Base-by-base conservation (phyloP, 1,140 invertebrate genomes). In the Notospermus geniculatus region DNA sequence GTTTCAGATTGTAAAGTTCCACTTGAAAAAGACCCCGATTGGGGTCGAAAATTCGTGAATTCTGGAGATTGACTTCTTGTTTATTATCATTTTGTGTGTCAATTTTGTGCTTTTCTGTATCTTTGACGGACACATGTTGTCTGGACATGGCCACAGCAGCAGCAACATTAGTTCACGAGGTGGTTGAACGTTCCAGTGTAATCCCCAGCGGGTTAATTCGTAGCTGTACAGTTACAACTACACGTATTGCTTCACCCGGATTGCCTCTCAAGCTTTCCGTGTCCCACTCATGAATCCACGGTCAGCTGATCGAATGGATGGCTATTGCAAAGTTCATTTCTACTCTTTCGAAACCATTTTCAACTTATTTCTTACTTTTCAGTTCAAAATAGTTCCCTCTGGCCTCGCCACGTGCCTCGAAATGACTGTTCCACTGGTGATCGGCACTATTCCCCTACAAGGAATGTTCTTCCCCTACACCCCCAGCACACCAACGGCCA, bases 381-480 rank as follows among this genome's bases (percentile, higher is more conserved):
- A 50, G 46, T 50, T 50, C 19, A 27, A 23, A 23, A 27, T 50
- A 4, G 46, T 23, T 50, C 46, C 46, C 4, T 50, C 46, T 50
- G 46, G 46, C 9, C 46, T 27, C 9, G n/a, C 46, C 19, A 23
- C 25, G n/a, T 19, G 25, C 46, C 46, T 50, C 9, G 46, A 50
- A 50, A 27, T 50, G 25, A 19, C 5, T 9, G 25, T 50, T 5
- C 19, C n/a, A n/a, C 9, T 50, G 19, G 46, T 50, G 46, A 50
- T 50, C n/a, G 46, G 46, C 9, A 50, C 46, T 5, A 50, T 50
- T 9, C 46, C 46, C 19, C 46, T 50, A 23, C 46, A 27, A 9
- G 46, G 25, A 23, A 23, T 50, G 19, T 50, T 50, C 46, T 50
- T 23, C 25, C 46, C 46, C 46, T 50, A 50, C 46, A 50, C 46